These are phyloP conservation scores for Nautilus pompilius DNA, from an alignment of 1,140 invertebrate species.

Conservation along the genomic window DNA sequence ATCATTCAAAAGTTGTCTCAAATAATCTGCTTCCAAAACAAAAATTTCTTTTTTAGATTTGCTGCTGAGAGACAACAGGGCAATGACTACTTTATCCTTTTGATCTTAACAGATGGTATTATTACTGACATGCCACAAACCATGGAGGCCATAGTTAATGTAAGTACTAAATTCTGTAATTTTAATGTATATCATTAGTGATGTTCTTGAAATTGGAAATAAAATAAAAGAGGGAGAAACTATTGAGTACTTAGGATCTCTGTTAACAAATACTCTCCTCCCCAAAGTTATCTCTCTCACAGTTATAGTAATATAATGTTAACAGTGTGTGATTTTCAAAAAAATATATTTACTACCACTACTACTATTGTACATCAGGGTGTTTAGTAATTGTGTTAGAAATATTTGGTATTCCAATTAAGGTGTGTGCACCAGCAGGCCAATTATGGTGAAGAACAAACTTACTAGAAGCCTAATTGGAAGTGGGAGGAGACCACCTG, in stretches of 20 bases:
- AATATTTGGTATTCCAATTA: no score
- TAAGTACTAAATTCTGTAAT: conserved; percentile 19
- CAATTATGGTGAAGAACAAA: no score
- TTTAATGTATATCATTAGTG: neutral
- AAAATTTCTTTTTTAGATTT: conserved; percentile 39
- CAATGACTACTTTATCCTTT: conserved; percentile 50
- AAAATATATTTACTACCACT: no score
- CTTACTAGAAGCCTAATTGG: no score
- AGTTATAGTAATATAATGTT: no score
- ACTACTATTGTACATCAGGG: no score
- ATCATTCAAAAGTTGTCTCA: no score
- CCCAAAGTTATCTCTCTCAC: neutral
- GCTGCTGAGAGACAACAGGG: conserved; percentile 33
- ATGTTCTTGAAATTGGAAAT: neutral
- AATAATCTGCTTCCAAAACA: no score
- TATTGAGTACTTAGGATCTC: neutral
- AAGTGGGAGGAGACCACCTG: no score
- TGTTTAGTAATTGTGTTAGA: no score
- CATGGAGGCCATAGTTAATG: conserved; percentile 48
- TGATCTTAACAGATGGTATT: conserved; percentile 55
- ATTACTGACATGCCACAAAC: conserved; percentile 56
- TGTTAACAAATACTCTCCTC: neutral
- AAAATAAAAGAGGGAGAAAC: neutral
- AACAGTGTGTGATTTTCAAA: no score
- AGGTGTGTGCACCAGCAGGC: no score